A percentile compares a stretch with the other conserved stretches of the same genome.
These are phyloP conservation scores for Orchestia grillus DNA, from an alignment of 1,140 invertebrate genomes.

Conservation along the genomic window DNA sequence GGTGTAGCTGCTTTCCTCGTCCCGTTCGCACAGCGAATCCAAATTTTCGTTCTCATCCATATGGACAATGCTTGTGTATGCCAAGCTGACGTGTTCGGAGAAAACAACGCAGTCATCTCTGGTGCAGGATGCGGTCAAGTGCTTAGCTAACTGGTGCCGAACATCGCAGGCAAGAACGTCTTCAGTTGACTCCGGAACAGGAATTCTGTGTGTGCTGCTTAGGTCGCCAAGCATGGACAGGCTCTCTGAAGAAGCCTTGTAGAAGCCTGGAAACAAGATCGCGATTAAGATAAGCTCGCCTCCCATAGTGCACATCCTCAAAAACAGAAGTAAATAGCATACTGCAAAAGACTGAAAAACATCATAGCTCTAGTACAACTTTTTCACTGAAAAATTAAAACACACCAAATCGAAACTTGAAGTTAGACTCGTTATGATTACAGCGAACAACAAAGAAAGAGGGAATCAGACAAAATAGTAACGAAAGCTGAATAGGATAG, in stretches of 20 bases:
- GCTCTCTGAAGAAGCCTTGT: conserved; percentile 21
- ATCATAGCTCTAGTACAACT: too few species aligned
- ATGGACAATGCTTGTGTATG: background rate
- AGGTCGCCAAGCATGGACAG: background rate
- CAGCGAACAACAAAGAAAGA: too few species aligned
- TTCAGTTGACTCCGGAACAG: background rate
- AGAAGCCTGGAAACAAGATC: conserved; percentile 11
- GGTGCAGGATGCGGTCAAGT: background rate
- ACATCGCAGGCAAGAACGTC: background rate
- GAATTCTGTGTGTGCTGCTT: background rate
- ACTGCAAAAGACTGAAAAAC: too few species aligned
- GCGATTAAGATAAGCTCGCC: too few species aligned
- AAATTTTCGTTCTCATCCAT: background rate
- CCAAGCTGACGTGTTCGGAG: background rate
- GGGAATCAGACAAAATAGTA: too few species aligned
- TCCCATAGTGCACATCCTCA: too few species aligned
- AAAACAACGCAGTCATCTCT: background rate
- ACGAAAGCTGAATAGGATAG: too few species aligned
- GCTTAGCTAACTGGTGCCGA: background rate
- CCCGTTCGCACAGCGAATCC: background rate
- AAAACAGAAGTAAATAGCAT: too few species aligned
- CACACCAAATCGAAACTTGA: too few species aligned
- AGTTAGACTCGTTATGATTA: too few species aligned
- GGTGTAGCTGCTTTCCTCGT: background rate
- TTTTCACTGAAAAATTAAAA: too few species aligned